phyloP scores from a whole-genome alignment of 2,113 vertebrate genomes.

The human (Homo sapiens) region DNA sequence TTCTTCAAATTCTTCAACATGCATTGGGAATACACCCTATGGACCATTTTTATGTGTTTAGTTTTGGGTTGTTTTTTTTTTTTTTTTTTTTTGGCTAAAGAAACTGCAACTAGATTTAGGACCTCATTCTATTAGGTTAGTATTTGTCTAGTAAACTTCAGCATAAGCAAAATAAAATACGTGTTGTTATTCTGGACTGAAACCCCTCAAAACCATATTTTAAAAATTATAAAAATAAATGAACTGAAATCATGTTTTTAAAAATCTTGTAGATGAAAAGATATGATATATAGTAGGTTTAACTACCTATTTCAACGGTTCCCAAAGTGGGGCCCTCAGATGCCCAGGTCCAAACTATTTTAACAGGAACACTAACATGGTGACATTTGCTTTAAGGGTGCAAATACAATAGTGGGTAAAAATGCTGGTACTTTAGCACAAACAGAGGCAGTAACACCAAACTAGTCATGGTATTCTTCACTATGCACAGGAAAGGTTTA shows the following conservation, averaged over 20 bases:
- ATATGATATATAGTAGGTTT: background rate
- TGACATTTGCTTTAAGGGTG: background rate
- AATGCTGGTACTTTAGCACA: background rate
- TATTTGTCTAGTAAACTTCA: background rate
- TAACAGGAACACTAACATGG: background rate
- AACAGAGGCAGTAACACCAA: background rate
- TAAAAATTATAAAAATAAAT: background rate
- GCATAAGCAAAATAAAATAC: conserved; percentile 15
- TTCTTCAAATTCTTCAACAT: conserved; percentile 1
- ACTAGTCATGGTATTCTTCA: background rate
- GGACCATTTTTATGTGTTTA: background rate
- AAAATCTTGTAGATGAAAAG: background rate
- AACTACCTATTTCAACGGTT: background rate
- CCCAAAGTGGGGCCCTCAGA: background rate
- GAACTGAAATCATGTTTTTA: background rate
- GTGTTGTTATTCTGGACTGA: background rate
- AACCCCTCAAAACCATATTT: background rate
- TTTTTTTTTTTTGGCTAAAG: background rate
- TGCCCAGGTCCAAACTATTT: background rate
- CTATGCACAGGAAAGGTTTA: background rate
- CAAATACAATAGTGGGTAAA: background rate
- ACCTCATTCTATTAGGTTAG: background rate
- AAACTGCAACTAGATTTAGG: background rate
- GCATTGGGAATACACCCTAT: background rate
- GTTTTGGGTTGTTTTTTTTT: background rate